A percentile compares a stretch with the other conserved stretches of the same genome.
phyloP scores from a whole-genome alignment of 2,888 invertebrate species.

The Drosophila meridionalis region DNA sequence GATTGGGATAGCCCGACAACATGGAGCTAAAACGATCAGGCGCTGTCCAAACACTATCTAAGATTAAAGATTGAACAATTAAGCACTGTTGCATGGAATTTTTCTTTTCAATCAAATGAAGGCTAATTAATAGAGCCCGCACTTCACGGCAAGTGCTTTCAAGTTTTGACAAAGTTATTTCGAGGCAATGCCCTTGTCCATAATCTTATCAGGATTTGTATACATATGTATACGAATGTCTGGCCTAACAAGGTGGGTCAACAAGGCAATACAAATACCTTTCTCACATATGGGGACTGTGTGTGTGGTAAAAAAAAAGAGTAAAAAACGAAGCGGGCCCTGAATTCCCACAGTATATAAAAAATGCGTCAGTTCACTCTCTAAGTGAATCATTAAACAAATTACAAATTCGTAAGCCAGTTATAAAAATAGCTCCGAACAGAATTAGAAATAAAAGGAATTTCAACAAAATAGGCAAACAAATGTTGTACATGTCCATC shows the following conservation, averaged over 20 bases:
- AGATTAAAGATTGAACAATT: constrained; percentile 7
- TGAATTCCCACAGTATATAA: constrained; percentile 67
- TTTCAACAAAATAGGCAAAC: constrained; percentile 65
- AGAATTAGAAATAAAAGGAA: constrained; percentile 33
- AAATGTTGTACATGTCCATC: constrained; percentile 64
- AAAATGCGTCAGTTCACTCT: constrained; percentile 39
- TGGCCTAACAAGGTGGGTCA: constrained; percentile 62
- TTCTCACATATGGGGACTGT: constrained; percentile 21
- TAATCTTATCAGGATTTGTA: constrained; percentile 53
- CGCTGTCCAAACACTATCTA: constrained; percentile 5
- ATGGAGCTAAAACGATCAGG: constrained; percentile 7
- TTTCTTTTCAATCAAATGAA: constrained; percentile 2
- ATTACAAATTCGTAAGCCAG: constrained; percentile 77
- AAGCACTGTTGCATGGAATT: background rate
- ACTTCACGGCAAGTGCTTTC: constrained; percentile 8
- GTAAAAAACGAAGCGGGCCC: constrained; percentile 7
- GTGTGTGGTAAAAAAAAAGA: constrained; percentile 11
- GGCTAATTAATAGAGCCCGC: constrained; percentile 35
- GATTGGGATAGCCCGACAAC: constrained; percentile 5
- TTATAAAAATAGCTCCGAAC: constrained; percentile 71
- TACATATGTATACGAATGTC: background rate
- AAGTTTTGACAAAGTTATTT: constrained; percentile 26
- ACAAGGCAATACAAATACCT: constrained; percentile 49
- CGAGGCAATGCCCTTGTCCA: constrained; percentile 36
- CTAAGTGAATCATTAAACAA: constrained; percentile 79